These are phyloP conservation scores for Masnerella sp. DNA, from an alignment of 2,888 invertebrate species.

Conservation along the genomic window DNA sequence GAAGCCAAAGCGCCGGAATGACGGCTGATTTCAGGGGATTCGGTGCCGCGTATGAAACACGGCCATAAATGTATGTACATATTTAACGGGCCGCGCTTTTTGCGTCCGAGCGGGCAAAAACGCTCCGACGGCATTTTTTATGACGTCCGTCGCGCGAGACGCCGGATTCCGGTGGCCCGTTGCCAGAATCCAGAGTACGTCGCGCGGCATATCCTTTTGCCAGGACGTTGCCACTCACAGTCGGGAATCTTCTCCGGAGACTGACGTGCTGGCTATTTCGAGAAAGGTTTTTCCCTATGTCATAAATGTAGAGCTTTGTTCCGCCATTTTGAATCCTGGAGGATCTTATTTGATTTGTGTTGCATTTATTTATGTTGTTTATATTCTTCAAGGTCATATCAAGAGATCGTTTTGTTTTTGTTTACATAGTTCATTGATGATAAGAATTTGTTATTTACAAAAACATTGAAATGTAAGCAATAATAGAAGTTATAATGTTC, in stretches of 20 bases:
- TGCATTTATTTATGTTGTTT: too few species aligned
- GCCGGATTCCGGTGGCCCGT: conserved; percentile 43
- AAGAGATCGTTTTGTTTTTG: too few species aligned
- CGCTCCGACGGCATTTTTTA: conserved; percentile 39
- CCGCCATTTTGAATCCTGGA: too few species aligned
- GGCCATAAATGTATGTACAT: conserved; percentile 29
- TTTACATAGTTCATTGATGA: too few species aligned
- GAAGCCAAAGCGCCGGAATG: conserved; percentile 18
- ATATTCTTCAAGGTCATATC: too few species aligned
- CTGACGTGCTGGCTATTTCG: too few species aligned
- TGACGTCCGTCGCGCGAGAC: conserved; percentile 41
- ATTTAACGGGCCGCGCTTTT: conserved; percentile 33
- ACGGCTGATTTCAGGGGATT: conserved; percentile 1
- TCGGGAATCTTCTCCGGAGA: conserved; percentile 38
- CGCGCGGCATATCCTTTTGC: conserved; percentile 31
- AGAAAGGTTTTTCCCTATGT: too few species aligned
- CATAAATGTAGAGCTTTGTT: too few species aligned
- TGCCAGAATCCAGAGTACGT: conserved; percentile 46
- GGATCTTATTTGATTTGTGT: too few species aligned
- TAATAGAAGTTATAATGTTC: too few species aligned
- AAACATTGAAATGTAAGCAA: too few species aligned
- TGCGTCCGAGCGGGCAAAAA: conserved; percentile 8
- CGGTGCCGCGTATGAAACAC: conserved; percentile 14
- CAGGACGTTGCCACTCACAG: conserved; percentile 40
- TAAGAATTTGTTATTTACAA: too few species aligned